Evolutionary conservation across 2,888 invertebrate genomes (phyloP), one percentile per base, ranked within the genome.

Genomic region (Pheosia gnoma): DNA sequence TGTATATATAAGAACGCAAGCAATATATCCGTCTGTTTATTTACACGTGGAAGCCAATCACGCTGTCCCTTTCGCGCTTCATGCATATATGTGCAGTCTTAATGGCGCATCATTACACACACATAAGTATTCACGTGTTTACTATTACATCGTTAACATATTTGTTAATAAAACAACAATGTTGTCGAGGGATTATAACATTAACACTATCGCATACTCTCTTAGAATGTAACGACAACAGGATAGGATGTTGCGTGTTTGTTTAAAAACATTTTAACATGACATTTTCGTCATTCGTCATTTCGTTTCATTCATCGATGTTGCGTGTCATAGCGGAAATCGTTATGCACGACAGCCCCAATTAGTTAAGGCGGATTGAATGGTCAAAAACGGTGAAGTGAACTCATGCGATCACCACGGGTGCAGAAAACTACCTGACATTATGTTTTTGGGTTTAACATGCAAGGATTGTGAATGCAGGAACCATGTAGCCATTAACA

Each of bases 331-430:
- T 25, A 62, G 58, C 53, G 59, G 62, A 54, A 65, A 63, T 57
- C 59, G 47, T n/a, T n/a, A 63, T 61, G 70, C 71, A 63, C 59
- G 67, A 71, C 38, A 62, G 43, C 36, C 37, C 25, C 49, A 60
- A 71, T 72, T 72, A 39, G 63, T 65, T 62, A 37, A 58, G 70
- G 64, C 47, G 43, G 47, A 51, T 63, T 59, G 57, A 60, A 60
- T 57, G 57, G 58, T 56, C 8, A 37, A 25, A 53, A 36, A 57
- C 10, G 58, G 56, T 58, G 49, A 64, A 25, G 51, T 25, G 53
- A 58, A 41, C 56, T 13, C 25, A 49, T 47, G 37, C 59, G 38
- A 58, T 59, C 52, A 5, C 55, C 63, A 68, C 60, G 64, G 61
- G 52, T 61, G 45, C 59, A 60, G 57, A 64, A 65, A 66, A 55